These are phyloP conservation scores for Microctonus hyperodae DNA, from an alignment of 2,888 invertebrate genomes.

Conservation along the genomic window DNA sequence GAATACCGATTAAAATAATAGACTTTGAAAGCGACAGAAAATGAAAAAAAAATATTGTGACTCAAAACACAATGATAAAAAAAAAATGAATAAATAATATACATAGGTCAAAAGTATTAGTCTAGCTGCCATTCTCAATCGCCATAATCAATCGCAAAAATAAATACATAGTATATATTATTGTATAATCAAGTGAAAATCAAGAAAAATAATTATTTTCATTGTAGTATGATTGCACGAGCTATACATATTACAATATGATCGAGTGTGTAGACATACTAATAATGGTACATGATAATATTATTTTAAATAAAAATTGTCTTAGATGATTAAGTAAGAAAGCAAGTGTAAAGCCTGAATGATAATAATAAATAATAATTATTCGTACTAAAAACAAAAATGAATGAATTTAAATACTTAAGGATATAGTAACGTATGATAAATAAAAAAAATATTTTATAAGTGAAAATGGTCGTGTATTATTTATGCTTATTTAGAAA, in stretches of 20 bases:
- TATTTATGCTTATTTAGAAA: conserved; percentile 57
- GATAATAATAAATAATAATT: conserved; percentile 47
- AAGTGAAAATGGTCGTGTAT: conserved; percentile 59
- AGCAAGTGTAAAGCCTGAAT: conserved; percentile 50
- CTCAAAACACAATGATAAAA: neutral
- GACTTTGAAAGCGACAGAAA: neutral
- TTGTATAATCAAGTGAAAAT: conserved; percentile 20
- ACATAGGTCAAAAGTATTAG: neutral
- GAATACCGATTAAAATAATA: conserved; percentile 16
- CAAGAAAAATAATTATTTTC: conserved; percentile 37
- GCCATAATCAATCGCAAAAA: neutral
- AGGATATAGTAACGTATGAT: conserved; percentile 30
- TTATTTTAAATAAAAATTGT: conserved; percentile 34
- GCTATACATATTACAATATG: conserved; percentile 13
- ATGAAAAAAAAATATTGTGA: neutral
- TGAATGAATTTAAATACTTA: conserved; percentile 44
- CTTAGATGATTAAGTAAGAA: conserved; percentile 36
- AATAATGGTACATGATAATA: conserved; percentile 1
- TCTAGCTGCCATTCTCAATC: neutral
- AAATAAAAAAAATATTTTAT: conserved; percentile 58
- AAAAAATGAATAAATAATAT: neutral
- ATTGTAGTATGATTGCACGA: conserved; percentile 25
- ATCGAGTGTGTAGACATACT: conserved; percentile 9
- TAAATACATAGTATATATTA: neutral
- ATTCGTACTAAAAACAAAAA: conserved; percentile 43